Evolutionary conservation across 2,888 invertebrate species (phyloP), one percentile per base, ranked within the genome.

Genomic region (Aporophyla lueneburgensis): DNA sequence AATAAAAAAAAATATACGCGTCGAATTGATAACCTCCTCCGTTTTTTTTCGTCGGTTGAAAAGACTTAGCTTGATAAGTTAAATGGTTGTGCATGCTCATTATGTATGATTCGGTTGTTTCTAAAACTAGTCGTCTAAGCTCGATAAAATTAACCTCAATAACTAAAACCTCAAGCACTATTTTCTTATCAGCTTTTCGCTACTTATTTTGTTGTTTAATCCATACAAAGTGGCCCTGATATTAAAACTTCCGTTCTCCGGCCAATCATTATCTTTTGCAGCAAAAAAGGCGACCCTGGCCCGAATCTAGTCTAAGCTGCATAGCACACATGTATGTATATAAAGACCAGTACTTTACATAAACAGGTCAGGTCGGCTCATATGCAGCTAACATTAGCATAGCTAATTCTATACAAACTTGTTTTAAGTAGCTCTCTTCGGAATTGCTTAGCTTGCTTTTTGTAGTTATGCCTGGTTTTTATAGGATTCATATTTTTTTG

Each of bases 281-380:
- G 9, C 54, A 40, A 61, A 56, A 65, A 84, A 21, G 21, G 40
- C n/a, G 62, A 62, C 83, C 83, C 43, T 82, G 77, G 63, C 83
- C 69, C 49, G 27, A 82, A 76, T 53, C 24, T 63, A 53, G 40
- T 54, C 49, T 54, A 46, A 56, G 7, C 75, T 74, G n/a, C 27
- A 63, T 24, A 43, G 43, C 24, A 66, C 53, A 72, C 27, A 33
- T 27, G 9, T 40, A 54, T 19, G 49, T 56, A 21, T 51, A 73
- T 59, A 75, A 33, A 67, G 1, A 68, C 19, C 5, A 49, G 33
- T 56, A 46, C 66, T 78, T 73, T 58, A 78, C 84, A 78, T 83
- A 81, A 83, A 69, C 65, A 73, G 81, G 81, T 83, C 81, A 79
- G 73, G 73, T 83, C 84, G 43, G n/a, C 56, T 66, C 61, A 80